A percentile compares a stretch with the other conserved stretches of the same genome.
These are phyloP conservation scores for Gavia stellata DNA, from an alignment of 2,113 vertebrate species.

Conservation along the genomic window DNA sequence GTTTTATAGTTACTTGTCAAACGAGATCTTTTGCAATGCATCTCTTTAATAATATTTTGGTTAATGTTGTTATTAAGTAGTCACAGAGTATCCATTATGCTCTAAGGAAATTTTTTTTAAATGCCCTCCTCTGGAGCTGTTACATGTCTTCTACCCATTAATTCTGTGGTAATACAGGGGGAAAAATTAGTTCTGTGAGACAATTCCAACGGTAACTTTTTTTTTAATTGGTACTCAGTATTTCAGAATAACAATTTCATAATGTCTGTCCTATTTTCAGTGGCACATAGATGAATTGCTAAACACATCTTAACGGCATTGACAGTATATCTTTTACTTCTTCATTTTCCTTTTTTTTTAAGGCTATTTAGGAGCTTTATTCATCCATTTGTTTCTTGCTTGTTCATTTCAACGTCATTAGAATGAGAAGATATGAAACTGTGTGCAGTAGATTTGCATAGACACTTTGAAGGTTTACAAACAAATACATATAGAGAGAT, in stretches of 20 bases:
- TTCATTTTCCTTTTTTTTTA: neutral
- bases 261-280: neutral
- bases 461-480: neutral
- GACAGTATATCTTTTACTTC: neutral
- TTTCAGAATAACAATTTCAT: neutral
- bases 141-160: neutral
- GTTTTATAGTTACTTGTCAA: slow-evolving; percentile 22
- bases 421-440: neutral
- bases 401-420: neutral
- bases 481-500: neutral
- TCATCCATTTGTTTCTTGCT: neutral
- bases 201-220: neutral
- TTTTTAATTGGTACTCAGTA: neutral
- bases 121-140: neutral
- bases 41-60: neutral
- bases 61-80: neutral
- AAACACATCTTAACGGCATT: neutral
- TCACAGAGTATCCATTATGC: neutral
- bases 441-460: neutral
- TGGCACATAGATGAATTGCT: neutral
- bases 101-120: neutral
- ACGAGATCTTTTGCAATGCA: neutral
- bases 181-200: neutral
- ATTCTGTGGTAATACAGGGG: neutral
- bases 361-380: neutral